phyloP scores from a whole-genome alignment of 2,113 vertebrate genomes.

The Cheirogaleus medius region DNA sequence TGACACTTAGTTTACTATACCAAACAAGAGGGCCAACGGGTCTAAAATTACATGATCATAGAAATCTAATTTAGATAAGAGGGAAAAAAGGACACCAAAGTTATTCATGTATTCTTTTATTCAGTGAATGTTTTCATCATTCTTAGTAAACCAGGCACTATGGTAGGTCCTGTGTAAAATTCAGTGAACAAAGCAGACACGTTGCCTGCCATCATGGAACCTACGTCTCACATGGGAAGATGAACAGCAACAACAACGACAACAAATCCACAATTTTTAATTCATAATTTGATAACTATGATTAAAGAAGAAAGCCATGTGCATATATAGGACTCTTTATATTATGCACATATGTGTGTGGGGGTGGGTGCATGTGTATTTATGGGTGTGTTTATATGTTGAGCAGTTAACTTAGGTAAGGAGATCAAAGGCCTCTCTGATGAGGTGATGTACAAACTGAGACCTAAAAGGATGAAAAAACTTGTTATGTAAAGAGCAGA shows the following conservation, averaged over 20 bases:
- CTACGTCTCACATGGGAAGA: not conserved
- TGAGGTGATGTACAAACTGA: not conserved
- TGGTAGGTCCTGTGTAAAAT: not conserved
- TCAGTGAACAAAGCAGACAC: not conserved
- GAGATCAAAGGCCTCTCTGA: not conserved
- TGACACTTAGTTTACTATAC: not conserved
- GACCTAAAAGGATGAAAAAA: not conserved
- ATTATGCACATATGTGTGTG: not conserved
- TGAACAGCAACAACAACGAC: not conserved
- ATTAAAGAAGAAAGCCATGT: not conserved
- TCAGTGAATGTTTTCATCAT: not conserved
- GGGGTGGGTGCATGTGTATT: not conserved
- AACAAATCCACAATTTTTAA: not conserved
- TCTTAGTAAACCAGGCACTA: not conserved
- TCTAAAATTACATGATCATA: not conserved
- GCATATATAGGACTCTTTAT: not conserved
- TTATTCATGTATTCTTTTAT: not conserved
- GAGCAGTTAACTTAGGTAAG: not conserved
- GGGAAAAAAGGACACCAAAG: not conserved
- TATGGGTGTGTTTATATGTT: not conserved
- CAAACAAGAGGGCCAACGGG: not conserved
- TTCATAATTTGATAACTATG: not conserved
- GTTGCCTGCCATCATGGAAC: not conserved
- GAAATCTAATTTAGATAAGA: not conserved
- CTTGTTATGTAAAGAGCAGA: not conserved